Percentiles rank a stretch among this genome's conserved stretches.
Conservation (phyloP, 92 coral and sea anemone species). For the Bergia puertoricense region DNA sequence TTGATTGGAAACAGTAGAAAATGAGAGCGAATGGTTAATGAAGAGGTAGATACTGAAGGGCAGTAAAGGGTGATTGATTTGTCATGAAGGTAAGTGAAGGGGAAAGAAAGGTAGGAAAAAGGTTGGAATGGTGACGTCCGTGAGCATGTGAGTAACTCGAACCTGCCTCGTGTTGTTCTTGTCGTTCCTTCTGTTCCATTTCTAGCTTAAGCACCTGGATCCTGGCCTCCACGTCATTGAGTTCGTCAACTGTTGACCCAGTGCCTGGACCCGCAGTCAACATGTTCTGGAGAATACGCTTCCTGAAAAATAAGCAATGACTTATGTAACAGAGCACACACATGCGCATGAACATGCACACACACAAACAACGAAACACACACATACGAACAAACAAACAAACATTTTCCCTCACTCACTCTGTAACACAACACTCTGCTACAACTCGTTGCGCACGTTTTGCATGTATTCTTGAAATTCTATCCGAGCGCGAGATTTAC, state of each 20-base stretch:
- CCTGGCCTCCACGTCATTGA: constrained; percentile 81
- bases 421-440: too few species aligned
- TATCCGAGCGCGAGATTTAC: too few species aligned
- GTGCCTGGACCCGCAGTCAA: constrained; percentile 68
- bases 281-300: constrained; percentile 87
- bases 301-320: constrained; percentile 45
- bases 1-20: background rate
- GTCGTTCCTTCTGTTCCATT: constrained; percentile 55
- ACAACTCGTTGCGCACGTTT: too few species aligned
- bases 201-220: constrained; percentile 65
- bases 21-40: background rate
- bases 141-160: constrained; percentile 24
- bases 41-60: background rate
- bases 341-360: too few species aligned
- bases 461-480: too few species aligned
- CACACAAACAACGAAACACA: too few species aligned
- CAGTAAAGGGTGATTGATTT: background rate
- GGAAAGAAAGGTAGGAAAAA: background rate
- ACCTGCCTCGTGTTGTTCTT: constrained; percentile 44
- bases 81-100: background rate
- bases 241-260: constrained; percentile 80
- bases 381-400: too few species aligned
- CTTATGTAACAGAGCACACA: too few species aligned
- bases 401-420: too few species aligned
- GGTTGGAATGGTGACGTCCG: background rate